These are phyloP conservation scores for Tribolium freemani DNA, from an alignment of 2,888 invertebrate species.

Conservation along the genomic window DNA sequence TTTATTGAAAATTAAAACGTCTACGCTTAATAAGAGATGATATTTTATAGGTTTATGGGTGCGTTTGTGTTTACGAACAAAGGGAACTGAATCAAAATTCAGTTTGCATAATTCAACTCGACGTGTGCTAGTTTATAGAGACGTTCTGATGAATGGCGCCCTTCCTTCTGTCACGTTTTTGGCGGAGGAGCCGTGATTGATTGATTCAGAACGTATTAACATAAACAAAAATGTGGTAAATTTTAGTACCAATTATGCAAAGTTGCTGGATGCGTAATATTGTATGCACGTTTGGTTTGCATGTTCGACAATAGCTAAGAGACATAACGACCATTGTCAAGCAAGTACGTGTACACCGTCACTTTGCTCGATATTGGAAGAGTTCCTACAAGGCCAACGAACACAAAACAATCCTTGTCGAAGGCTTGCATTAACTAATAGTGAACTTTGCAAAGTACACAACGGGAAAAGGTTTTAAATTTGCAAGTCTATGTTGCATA, in stretches of 20 bases:
- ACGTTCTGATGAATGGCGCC: neutral
- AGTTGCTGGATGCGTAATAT: neutral
- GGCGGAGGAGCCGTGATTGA: constrained; percentile 30
- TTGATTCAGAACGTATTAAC: constrained; percentile 3
- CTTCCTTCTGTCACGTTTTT: constrained; percentile 22
- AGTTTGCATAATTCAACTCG: constrained; percentile 26
- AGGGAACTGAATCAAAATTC: constrained; percentile 16
- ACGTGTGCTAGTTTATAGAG: constrained; percentile 23
- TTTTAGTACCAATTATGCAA: neutral
- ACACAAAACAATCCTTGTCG: constrained; percentile 2
- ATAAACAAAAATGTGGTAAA: neutral
- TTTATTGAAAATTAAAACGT: constrained; percentile 25
- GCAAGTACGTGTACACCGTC: too few relatives aligned
- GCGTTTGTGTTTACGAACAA: neutral
- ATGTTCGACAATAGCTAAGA: neutral
- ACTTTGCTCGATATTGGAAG: too few relatives aligned
- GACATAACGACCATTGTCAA: neutral
- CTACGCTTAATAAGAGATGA: constrained; percentile 1
- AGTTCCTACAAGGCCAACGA: too few relatives aligned
- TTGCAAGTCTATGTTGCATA: constrained; percentile 43
- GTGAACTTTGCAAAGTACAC: constrained; percentile 29
- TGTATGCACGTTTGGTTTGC: constrained; percentile 3
- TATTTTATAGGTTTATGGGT: constrained; percentile 7
- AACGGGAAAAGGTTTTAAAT: constrained; percentile 33
- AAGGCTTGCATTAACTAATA: constrained; percentile 7